Evolutionary conservation across 2,888 invertebrate genomes (phyloP).

Genomic region (Drosophila prostipennis): DNA sequence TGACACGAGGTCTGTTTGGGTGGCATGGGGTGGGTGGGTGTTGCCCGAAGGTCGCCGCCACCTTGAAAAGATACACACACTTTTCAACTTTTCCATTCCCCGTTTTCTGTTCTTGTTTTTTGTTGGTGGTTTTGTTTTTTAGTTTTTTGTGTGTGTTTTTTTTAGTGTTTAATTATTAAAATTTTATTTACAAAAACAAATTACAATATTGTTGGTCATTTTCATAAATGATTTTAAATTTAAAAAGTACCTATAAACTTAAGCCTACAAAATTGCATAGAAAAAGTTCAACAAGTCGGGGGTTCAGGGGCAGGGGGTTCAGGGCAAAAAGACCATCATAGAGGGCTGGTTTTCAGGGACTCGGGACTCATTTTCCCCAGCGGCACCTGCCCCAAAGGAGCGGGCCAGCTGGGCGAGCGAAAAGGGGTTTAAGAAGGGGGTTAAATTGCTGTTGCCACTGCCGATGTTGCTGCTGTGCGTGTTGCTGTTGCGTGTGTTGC

Average conservation of each 20-base stretch:
- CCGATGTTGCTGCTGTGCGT: constrained; percentile 20
- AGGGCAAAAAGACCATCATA: constrained; percentile 45
- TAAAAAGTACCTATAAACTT: constrained; percentile 81
- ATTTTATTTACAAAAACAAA: constrained; percentile 84
- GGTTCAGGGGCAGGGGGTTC: constrained; percentile 20
- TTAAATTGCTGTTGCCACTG: constrained; percentile 18
- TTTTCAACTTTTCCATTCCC: constrained; percentile 32
- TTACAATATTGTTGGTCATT: constrained; percentile 81
- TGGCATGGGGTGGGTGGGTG: constrained; percentile 32
- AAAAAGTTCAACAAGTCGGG: constrained; percentile 61
- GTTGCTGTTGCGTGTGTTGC: constrained; percentile 13
- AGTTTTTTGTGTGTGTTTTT: constrained; percentile 48
- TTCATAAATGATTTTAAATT: constrained; percentile 73
- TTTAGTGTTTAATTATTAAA: constrained; percentile 76
- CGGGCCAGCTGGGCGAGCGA: constrained; percentile 39
- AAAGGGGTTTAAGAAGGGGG: constrained; percentile 1
- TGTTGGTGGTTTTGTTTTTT: constrained; percentile 61
- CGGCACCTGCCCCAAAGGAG: constrained; percentile 41
- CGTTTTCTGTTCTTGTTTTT: constrained; percentile 63
- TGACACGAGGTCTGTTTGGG: constrained; percentile 37
- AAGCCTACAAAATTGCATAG: constrained; percentile 72
- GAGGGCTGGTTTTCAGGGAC: constrained; percentile 22
- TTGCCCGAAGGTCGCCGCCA: constrained; percentile 30
- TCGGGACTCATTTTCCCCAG: constrained; percentile 14
- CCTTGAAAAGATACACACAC: constrained; percentile 40